Evolutionary conservation across 2,113 vertebrate species (phyloP).

Genomic region (human (Homo sapiens)): GRCh38 chr12:110225001-110225500

Average conservation of each 20-base stretch:
- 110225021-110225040: not conserved
- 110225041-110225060: not conserved
- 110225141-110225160: not conserved
- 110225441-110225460: not conserved
- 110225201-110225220: not conserved
- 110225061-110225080: not conserved
- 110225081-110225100: not conserved
- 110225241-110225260: not conserved
- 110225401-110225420: not conserved
- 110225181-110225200: not conserved
- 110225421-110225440: not conserved
- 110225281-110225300: not conserved
- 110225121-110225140: not conserved
- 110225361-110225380: not conserved
- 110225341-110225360: not conserved
- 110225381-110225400: not conserved
- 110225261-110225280: too few species aligned
- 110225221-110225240: not conserved
- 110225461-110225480: not conserved
- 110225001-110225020: not conserved
- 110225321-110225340: not conserved
- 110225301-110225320: not conserved
- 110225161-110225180: not conserved
- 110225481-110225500: not conserved
- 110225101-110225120: not conserved